phyloP scores from a whole-genome alignment of 2,888 invertebrate genomes.

The Thysanoteuthis rhombus region DNA sequence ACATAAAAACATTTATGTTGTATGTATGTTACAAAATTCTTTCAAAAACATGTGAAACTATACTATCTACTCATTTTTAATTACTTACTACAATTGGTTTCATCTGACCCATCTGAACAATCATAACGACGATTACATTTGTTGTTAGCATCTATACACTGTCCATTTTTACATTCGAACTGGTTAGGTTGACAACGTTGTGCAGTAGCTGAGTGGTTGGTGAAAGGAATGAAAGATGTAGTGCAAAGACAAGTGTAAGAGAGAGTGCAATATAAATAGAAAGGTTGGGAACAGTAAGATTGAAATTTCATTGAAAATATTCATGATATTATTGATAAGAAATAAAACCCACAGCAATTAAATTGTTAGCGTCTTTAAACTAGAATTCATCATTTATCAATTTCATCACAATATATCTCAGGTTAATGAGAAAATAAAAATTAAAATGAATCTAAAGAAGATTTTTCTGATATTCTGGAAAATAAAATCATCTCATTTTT shows the following conservation, averaged over 20 bases:
- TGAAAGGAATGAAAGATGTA: neutral
- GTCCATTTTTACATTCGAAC: conserved; percentile 44
- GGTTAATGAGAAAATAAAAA: no score
- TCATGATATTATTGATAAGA: no score
- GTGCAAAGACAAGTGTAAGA: conserved; percentile 25
- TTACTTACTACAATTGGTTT: conserved; percentile 42
- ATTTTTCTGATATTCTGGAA: neutral
- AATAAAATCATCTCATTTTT: neutral
- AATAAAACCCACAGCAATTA: conserved; percentile 44
- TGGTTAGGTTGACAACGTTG: conserved; percentile 33
- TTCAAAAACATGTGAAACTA: no score
- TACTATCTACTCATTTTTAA: neutral
- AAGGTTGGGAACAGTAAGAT: no score
- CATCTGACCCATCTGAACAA: conserved; percentile 52
- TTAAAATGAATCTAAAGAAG: neutral
- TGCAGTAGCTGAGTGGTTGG: neutral
- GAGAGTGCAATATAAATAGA: no score
- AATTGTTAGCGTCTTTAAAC: no score
- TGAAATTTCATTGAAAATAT: no score
- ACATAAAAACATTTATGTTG: no score
- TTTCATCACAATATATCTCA: no score
- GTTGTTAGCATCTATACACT: conserved; percentile 41
- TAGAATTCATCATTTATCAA: no score
- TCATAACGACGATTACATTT: conserved; percentile 44
- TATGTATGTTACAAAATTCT: no score